Evolutionary conservation across 1,140 invertebrate species (phyloP).

Genomic region (Zaprionus camerounensis): DNA sequence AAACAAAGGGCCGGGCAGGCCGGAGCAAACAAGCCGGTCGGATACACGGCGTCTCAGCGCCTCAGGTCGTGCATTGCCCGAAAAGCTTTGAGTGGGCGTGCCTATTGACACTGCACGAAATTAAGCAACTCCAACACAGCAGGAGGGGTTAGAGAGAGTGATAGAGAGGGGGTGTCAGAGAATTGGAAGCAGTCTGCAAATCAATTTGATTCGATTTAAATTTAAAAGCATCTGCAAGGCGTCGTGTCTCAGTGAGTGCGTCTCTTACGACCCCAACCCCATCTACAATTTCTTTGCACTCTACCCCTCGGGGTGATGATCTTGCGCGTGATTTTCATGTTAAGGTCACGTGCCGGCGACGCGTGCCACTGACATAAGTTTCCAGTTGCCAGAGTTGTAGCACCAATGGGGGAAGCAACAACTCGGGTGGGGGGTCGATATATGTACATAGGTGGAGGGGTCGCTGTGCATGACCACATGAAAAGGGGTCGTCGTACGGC

Average conservation of each 20-base stretch:
- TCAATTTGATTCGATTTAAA: slow-evolving; percentile 83
- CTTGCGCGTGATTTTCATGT: slow-evolving; percentile 80
- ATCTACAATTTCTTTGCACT: background rate
- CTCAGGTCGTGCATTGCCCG: slow-evolving; percentile 25
- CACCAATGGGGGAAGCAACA: background rate
- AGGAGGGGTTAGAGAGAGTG: background rate
- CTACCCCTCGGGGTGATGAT: slow-evolving; percentile 36
- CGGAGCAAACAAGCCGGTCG: slow-evolving; percentile 34
- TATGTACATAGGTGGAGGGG: background rate
- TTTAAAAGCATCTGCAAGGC: slow-evolving; percentile 76
- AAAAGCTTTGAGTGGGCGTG: slow-evolving; percentile 48
- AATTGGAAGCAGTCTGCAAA: slow-evolving; percentile 55
- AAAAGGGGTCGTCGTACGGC: slow-evolving; percentile 46
- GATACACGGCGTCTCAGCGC: slow-evolving; percentile 34
- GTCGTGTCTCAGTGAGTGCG: slow-evolving; percentile 34
- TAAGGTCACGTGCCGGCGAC: slow-evolving; percentile 72
- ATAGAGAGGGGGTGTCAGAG: slow-evolving; percentile 15
- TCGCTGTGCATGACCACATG: slow-evolving; percentile 46
- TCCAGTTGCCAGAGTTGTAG: slow-evolving; percentile 56
- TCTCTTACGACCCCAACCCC: slow-evolving; percentile 5
- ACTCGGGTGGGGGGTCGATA: slow-evolving; percentile 2
- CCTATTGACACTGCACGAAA: slow-evolving; percentile 57
- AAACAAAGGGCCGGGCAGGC: slow-evolving; percentile 60
- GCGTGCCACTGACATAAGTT: slow-evolving; percentile 80
- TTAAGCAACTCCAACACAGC: slow-evolving; percentile 41